These are phyloP conservation scores for Brachymystax lenok DNA, from an alignment of 2,797 vertebrate species.

Conservation along the genomic window DNA sequence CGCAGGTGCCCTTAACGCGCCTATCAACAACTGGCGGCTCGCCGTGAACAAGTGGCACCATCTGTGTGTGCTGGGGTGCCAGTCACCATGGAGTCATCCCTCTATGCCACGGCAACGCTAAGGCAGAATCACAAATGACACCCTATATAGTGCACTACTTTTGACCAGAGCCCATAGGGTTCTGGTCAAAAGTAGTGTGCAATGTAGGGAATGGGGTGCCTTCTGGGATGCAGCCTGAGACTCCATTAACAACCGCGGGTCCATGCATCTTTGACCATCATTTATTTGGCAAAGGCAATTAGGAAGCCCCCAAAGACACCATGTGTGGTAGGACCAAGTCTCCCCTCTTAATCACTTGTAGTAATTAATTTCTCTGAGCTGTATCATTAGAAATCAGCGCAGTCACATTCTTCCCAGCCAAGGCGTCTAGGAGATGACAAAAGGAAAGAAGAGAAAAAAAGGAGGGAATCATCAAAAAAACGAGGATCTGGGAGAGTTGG, in stretches of 20 bases:
- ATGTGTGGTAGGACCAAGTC: slow-evolving; percentile 56
- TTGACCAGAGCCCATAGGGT: not conserved
- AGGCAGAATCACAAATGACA: not conserved
- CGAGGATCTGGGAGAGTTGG: slow-evolving; percentile 59
- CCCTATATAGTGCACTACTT: not conserved
- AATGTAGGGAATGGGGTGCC: not conserved
- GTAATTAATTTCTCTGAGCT: slow-evolving; percentile 72
- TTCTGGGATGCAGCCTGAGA: slow-evolving; percentile 41
- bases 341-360: slow-evolving; percentile 72
- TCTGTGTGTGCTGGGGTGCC: slow-evolving; percentile 65
- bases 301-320: slow-evolving; percentile 63
- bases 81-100: slow-evolving; percentile 65
- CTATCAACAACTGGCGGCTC: slow-evolving; percentile 57
- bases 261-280: slow-evolving; percentile 67
- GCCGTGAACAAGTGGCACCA: slow-evolving; percentile 67
- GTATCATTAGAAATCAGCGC: slow-evolving; percentile 70
- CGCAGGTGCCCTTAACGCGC: slow-evolving; percentile 69
- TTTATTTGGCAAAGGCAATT: slow-evolving; percentile 72
- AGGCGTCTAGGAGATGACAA: slow-evolving; percentile 59
- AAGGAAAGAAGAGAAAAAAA: slow-evolving; percentile 37
- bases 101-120: slow-evolving; percentile 51
- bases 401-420: slow-evolving; percentile 56
- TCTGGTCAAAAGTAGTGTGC: no score
- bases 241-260: slow-evolving; percentile 59
- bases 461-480: slow-evolving; percentile 35